Conservation (phyloP, 37 sponge, comb jelly and placozoan genomes). For the Chondrilla cf. caribensis region DNA sequence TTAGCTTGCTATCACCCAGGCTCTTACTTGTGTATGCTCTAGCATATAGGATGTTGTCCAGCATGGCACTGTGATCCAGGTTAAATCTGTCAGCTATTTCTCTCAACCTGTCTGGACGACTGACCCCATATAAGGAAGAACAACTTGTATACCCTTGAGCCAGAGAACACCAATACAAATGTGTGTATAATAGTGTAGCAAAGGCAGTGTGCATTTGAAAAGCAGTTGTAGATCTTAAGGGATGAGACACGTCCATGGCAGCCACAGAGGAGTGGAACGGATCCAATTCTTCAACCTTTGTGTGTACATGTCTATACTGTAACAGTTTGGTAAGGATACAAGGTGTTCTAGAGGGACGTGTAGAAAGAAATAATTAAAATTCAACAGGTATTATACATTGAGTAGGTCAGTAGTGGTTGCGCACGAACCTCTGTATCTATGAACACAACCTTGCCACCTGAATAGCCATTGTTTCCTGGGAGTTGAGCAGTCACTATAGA, state of each 20-base stretch:
- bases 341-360: too few relatives aligned
- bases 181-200: too few relatives aligned
- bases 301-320: too few relatives aligned
- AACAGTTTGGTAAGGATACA: too few relatives aligned
- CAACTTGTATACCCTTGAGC: background rate
- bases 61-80: constrained; percentile 95
- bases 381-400: too few relatives aligned
- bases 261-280: background rate
- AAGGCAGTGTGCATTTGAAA: too few relatives aligned
- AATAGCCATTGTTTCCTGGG: constrained; percentile 88
- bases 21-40: constrained; percentile 97
- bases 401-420: too few relatives aligned
- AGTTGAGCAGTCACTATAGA: constrained; percentile 84
- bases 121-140: constrained; percentile 35
- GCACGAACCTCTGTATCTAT: constrained; percentile 92
- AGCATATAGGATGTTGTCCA: constrained; percentile 96
- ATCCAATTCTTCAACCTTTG: background rate
- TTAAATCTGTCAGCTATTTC: constrained; percentile 97
- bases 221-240: constrained; percentile 62
- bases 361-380: too few relatives aligned
- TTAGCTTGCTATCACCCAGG: too few relatives aligned
- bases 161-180: too few relatives aligned
- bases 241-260: too few relatives aligned
- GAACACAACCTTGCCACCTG: constrained; percentile 96
- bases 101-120: constrained; percentile 92